Base-by-base conservation (phyloP, 2,888 invertebrate genomes). In the Aleiodes testaceus region DNA sequence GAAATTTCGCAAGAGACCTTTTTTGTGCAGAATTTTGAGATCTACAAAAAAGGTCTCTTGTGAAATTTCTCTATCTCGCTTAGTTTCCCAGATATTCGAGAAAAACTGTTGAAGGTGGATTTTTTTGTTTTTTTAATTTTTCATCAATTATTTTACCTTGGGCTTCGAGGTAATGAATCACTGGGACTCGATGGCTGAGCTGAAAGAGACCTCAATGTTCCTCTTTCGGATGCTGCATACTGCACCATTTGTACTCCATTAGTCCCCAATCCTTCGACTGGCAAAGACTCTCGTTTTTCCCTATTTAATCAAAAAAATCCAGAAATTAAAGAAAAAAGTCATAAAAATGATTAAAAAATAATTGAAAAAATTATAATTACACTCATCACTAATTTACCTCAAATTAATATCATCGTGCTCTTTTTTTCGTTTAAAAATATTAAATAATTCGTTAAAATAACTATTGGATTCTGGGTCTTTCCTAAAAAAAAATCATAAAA, bases 221-320 rank as follows among this genome's bases (percentile, higher is more conserved):
- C 90, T 20, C 91, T 89, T 6, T 91, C 91, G 72, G 90, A 89
- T 73, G 90, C 89, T 14, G 91, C 90, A 79, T 91, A 92, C 80
- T 92, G 92, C 3, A 91, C 91, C 89, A 91, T 91, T 87, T 92
- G 91, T 36, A 91, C 90, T 11, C 89, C 89, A 71, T 84, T 86
- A 70, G 81, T 85, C 66, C 81, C 79, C n/a, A 81, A 69, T 52
- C 81, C 83, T 77, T 86, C 85, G 52, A 82, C 79, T 0, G 91
- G 86, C 36, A 87, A 84, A 47, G 85, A 80, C 78, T 89, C 87
- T 14, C 87, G 26, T 64, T 75, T 74, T 68, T 84, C 82, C 70
- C 87, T 26, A 26, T 88, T 30, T 7, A 14, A 30, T 30, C n/a
- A 78, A 26, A 79, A 77, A 79, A 26, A 26, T 1, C 3, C 26